Evolutionary conservation across 2,888 invertebrate genomes (phyloP).

Genomic region (Mellilla xanthometata): DNA sequence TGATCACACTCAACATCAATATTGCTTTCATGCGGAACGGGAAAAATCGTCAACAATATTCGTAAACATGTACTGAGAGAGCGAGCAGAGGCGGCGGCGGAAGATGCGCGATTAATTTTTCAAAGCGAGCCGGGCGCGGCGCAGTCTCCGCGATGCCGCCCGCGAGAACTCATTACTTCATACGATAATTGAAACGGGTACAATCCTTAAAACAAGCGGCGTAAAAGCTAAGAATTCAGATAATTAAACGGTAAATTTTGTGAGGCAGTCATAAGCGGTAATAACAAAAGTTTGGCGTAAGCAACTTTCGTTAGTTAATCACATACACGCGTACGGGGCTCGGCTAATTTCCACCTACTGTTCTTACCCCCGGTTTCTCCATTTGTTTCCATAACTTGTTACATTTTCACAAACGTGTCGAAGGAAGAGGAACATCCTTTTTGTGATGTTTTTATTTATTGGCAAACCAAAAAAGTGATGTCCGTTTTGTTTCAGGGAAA

Average conservation of each 20-base stretch:
- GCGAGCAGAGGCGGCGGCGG: no score
- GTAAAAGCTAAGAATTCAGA: conserved; percentile 48
- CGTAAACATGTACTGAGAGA: no score
- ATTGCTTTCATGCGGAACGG: not conserved
- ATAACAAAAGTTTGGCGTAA: conserved; percentile 59
- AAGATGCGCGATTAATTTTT: conserved; percentile 15
- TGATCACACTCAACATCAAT: conserved; percentile 34
- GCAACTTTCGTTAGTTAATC: conserved; percentile 64
- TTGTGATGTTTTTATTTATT: no score
- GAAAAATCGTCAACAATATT: not conserved
- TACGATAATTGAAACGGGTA: conserved; percentile 36
- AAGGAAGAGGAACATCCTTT: no score
- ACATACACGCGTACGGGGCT: conserved; percentile 34
- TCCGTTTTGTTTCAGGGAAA: no score
- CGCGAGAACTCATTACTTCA: conserved; percentile 18
- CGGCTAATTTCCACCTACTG: conserved; percentile 4
- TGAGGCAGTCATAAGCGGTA: conserved; percentile 53
- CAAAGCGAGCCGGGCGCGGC: not conserved
- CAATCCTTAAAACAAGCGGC: conserved; percentile 37
- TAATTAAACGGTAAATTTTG: conserved; percentile 61
- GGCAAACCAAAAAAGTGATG: no score
- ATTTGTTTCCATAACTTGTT: no score
- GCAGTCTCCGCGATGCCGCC: conserved; percentile 1
- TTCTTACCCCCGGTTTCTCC: no score
- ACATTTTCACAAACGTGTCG: no score